Base-by-base conservation (phyloP, 2,888 invertebrate species). In the Ptychoptera albimana region DNA sequence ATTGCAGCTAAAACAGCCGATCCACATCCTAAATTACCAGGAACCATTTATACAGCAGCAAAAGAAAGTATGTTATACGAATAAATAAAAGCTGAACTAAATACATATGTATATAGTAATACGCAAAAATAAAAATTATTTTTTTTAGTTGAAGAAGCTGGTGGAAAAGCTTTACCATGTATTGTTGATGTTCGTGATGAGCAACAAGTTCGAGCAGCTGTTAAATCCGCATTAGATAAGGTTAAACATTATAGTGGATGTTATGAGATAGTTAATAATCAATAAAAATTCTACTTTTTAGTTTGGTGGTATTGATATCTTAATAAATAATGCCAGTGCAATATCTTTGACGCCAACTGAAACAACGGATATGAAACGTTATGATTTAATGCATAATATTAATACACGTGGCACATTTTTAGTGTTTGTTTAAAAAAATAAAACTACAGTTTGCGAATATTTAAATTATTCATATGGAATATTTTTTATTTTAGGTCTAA, bases 241-340 rank as follows among this genome's bases (percentile, higher is more conserved):
- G 51, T 52, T 40, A 39, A 32, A 9, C 32, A 11, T 11, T 49
- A 5, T 12, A 15, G 7, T 23, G 12, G 12, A 37, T 12, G 16
- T 40, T 40, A 16, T 40, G 11, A 23, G 15, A 16, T 16, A 38
- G 9, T 10, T n/a, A 15, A 30, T 31, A 15, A 23, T 23, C 12
- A 43, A 32, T 43, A 41, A 44, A 31, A 45, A 44, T 36, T 35
- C 37, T 43, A 47, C 31, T 38, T 61, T 62, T 32, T 56, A 72
- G 68, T 97, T 97, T 68, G 94, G 94, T 31, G 93, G 94, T 10
- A 93, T 97, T 54, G 97, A 97, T 60, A 84, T 97, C 51, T 65
- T 91, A 14, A 70, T 97, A 13, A 97, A 97, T 69, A 97, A 97
- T 71, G 97, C 97, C 1, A 92, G 92, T 49, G 96, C 96, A 10